Base-by-base conservation (phyloP, 2,797 vertebrate genomes). In the Clamator glandarius region DNA sequence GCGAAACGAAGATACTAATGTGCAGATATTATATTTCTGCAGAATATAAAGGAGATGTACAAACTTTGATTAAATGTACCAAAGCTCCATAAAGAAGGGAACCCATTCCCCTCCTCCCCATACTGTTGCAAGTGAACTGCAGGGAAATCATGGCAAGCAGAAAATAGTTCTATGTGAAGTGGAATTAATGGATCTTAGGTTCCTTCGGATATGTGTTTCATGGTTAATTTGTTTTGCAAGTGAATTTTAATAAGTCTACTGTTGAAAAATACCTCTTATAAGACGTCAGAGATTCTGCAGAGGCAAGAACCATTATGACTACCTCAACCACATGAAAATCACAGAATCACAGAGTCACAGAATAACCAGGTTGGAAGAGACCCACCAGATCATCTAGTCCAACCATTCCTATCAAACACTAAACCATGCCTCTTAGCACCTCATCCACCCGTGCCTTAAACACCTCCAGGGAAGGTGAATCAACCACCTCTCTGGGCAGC, bases 161-260 rank as follows among this genome's bases (percentile, higher is more conserved):
- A 44, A 94, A 85, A 78, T 15, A 87, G 70, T 63, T 87, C 44
- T 87, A 36, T 66, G 90, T 85, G 50, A 95, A 92, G 66, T 55
- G 14, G 35, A 96, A 81, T 86, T 93, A 96, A 94, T 66, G 89
- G 93, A 93, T 76, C 76, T 84, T 84, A 59, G 19, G 63, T 90
- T 92, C 83, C 73, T 90, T 90, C 90, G 87, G 91, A 96, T 93
- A 95, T 90, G 58, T 91, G 83, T 88, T 94, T 93, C 35, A 6
- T 48, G 88, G 88, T 25, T 94, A 87, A 93, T 95, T 93, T 95
- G 90, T 73, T 86, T 91, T 88, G 31, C 75, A 91, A 94, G 85
- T 90, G 77, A 95, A 81, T 93, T 94, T 96, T 96, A 95, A 90
- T 93, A 84, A 82, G 69, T 31, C 17, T 81, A 35, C 31, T 69